Percentiles rank a stretch among this genome's conserved stretches.
phyloP scores from a whole-genome alignment of 64 coral and sea anemone species.

The Trachythela sp. region DNA sequence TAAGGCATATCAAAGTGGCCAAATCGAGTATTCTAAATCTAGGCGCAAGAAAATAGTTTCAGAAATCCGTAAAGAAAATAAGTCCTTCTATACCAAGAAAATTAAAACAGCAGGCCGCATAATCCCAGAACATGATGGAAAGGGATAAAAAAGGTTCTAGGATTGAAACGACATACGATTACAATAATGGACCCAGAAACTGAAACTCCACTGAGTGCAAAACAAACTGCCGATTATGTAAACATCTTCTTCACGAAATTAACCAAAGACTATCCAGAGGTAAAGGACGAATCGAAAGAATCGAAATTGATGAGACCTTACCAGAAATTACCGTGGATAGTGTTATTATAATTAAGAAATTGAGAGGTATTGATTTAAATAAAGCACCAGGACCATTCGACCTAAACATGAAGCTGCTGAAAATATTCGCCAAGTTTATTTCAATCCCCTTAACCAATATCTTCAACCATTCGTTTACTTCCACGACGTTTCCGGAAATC shows the following conservation, averaged over 20 bases:
- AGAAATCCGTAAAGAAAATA: conserved; percentile 15
- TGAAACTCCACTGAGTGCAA: too few species aligned
- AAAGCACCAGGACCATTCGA: too few species aligned
- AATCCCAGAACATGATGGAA: not conserved
- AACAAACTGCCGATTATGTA: not conserved
- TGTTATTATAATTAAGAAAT: too few species aligned
- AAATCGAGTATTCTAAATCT: not conserved
- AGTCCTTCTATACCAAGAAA: not conserved
- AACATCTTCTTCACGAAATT: not conserved
- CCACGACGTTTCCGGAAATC: too few species aligned
- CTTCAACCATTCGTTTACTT: too few species aligned
- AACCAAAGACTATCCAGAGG: not conserved
- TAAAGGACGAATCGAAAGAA: not conserved
- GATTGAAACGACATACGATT: not conserved
- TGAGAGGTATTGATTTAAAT: too few species aligned
- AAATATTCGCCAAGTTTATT: too few species aligned
- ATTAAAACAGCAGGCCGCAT: not conserved
- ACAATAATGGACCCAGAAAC: not conserved
- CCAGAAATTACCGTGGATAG: not conserved
- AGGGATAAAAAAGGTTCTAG: not conserved
- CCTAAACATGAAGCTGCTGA: too few species aligned
- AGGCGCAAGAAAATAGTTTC: not conserved
- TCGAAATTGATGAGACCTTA: not conserved
- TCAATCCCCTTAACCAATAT: too few species aligned
- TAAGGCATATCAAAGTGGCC: not conserved